Evolutionary conservation across 1,140 invertebrate species (phyloP), one percentile per base, ranked within the genome.

Genomic region (Tetramorium alpestre): DNA sequence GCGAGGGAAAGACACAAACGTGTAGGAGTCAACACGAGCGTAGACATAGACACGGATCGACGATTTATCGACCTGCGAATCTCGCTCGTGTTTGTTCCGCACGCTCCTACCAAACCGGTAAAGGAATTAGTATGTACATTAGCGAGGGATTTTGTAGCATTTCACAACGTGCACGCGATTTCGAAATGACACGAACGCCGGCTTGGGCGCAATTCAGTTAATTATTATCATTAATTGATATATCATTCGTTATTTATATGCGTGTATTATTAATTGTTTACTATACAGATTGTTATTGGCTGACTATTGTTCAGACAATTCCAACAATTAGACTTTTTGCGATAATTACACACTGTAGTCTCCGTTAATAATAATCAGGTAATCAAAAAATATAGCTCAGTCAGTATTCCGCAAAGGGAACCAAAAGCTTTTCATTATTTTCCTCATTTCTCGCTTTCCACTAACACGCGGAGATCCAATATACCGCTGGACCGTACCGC

Each of bases 41-140:
- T n/a, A 10, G 7, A 69, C 5, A 16, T 8, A 49, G 28, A 18
- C 28, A 16, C 7, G 25, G 8, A 47, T 86, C 69, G 41, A 62
- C 11, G 41, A 69, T 69, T 87, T 85, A 77, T 85, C 72, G 82
- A 69, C 4, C 13, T 0, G 13, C n/a, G 51, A 41, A 41, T 72
- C 51, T 11, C 51, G 22, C 16, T 28, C 22, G 33, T 62, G 28
- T 60, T 82, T 51, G 41, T 51, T 18, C 33, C 18, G 13, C 13
- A 38, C 28, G 38, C 13, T 47, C n/a, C 16, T 11, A 16, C 22
- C 49, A 28, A 69, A 49, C 51, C 25, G 33, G 0, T 41, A 8
- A 44, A 25, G 67, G 62, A 51, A 64, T 75, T 70, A 81, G n/a
- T 33, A n/a, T n/a, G 18, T 54, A 33, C 25, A 72, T 82, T 73